Evolutionary conservation across 2,113 vertebrate species (phyloP).

Genomic region (Eira barbara): DNA sequence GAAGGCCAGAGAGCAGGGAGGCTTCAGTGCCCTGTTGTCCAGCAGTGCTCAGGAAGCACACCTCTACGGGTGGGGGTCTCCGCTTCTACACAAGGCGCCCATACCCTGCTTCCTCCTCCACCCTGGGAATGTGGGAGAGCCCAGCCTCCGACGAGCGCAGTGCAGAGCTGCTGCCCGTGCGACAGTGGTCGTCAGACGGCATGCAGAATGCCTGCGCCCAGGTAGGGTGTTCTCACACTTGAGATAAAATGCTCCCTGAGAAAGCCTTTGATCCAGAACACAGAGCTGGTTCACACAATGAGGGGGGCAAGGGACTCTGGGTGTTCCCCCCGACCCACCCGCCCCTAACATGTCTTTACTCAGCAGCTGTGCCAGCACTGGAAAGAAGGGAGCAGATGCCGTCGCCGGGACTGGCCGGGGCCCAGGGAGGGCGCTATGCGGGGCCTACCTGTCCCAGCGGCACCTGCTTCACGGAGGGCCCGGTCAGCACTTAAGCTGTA

Average conservation of each 20-base stretch:
- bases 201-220: not conserved
- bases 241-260: not conserved
- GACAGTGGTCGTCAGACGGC: not conserved
- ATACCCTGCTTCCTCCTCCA: accelerated
- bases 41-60: not conserved
- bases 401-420: not conserved
- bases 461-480: not conserved
- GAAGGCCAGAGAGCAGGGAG: accelerated
- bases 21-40: not conserved
- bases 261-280: not conserved
- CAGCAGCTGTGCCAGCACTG: not conserved
- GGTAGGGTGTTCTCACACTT: not conserved
- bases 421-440: too few species aligned
- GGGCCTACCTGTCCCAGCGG: not conserved
- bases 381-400: not conserved
- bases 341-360: accelerated
- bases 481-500: not conserved
- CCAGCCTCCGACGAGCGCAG: not conserved
- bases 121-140: not conserved
- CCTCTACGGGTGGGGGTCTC: not conserved
- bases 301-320: not conserved
- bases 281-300: not conserved
- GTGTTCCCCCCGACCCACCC: accelerated
- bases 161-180: too few species aligned
- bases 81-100: not conserved